phyloP scores from a whole-genome alignment of 2,888 invertebrate genomes.

The Bugulina stolonifera region DNA sequence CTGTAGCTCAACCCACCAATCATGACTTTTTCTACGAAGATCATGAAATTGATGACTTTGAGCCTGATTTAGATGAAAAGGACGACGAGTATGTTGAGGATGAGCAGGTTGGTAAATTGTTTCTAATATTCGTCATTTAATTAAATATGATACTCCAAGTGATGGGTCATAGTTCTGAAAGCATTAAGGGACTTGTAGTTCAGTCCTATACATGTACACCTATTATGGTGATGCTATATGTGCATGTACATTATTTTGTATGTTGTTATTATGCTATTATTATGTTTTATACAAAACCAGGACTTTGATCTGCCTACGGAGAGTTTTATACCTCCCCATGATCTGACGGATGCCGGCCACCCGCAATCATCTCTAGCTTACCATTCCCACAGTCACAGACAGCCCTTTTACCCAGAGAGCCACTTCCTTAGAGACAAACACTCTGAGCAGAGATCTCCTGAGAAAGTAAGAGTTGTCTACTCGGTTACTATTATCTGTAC shows the following conservation, averaged over 20 bases:
- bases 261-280: not conserved
- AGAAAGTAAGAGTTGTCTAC: not conserved
- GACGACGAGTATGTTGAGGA: constrained; percentile 13
- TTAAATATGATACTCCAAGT: too few relatives aligned
- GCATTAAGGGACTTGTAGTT: too few relatives aligned
- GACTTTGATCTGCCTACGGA: constrained; percentile 22
- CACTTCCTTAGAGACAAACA: not conserved
- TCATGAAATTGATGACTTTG: constrained; percentile 11
- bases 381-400: not conserved
- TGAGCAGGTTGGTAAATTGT: not conserved
- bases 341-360: constrained; percentile 9
- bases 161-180: too few relatives aligned
- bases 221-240: too few relatives aligned
- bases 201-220: too few relatives aligned
- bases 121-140: too few relatives aligned
- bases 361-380: not conserved
- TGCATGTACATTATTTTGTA: not conserved
- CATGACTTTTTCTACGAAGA: constrained; percentile 21
- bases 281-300: not conserved
- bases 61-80: constrained; percentile 8
- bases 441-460: constrained; percentile 19
- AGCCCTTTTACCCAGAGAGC: constrained; percentile 12
- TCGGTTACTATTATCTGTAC: too few relatives aligned
- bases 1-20: not conserved
- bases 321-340: constrained; percentile 23